Evolutionary conservation across 1,140 invertebrate species (phyloP).

Genomic region (Heliconius nattereri): DNA sequence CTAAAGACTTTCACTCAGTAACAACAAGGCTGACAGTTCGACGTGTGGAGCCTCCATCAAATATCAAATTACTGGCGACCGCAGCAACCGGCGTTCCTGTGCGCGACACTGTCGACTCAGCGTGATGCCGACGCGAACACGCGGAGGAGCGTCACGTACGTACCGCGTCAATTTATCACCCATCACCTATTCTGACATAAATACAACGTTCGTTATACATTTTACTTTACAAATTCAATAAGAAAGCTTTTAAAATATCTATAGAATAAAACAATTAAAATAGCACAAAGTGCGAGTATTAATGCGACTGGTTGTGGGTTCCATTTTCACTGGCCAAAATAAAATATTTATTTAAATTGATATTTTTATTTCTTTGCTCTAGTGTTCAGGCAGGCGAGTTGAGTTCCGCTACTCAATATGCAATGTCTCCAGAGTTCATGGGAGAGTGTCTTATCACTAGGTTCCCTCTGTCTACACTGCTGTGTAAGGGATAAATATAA

Average conservation of each 20-base stretch:
- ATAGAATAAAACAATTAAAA: no score
- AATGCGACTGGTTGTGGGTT: no score
- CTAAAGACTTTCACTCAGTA: conserved; percentile 16
- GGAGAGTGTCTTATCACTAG: no score
- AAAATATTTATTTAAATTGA: no score
- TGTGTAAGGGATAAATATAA: no score
- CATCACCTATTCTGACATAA: conserved; percentile 26
- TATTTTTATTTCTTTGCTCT: no score
- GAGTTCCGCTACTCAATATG: no score
- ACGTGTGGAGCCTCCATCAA: conserved; percentile 33
- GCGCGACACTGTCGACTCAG: conserved; percentile 45
- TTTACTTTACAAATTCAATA: not conserved
- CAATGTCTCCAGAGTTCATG: no score
- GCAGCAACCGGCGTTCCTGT: conserved; percentile 39
- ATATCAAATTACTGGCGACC: conserved; percentile 41
- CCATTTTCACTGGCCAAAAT: no score
- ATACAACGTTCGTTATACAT: not conserved
- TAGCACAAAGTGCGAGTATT: no score
- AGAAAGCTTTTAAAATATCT: not conserved
- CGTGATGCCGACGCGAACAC: conserved; percentile 36
- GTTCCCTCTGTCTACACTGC: no score
- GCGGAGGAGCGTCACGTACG: conserved; percentile 42
- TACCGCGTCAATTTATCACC: conserved; percentile 43
- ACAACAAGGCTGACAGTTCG: conserved; percentile 18
- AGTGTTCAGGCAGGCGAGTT: no score